Conservation (phyloP, 2,888 invertebrate genomes). For the Callosobruchus maculatus region DNA sequence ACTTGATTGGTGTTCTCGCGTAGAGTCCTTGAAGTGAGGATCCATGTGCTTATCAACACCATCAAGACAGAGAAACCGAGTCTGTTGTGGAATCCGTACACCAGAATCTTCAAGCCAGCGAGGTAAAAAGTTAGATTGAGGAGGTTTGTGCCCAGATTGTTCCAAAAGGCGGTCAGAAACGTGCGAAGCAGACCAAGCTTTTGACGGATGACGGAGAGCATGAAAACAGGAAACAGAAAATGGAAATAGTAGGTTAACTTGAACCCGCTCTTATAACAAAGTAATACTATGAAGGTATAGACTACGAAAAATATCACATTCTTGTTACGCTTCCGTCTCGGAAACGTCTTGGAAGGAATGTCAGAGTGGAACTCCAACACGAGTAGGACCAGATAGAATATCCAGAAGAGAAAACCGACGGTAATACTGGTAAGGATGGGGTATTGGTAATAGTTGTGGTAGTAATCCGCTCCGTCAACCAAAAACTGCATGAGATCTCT, state of each 20-base stretch:
- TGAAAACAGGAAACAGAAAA: constrained; percentile 32
- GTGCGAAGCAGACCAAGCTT: constrained; percentile 2
- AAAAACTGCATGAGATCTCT: constrained; percentile 19
- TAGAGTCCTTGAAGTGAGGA: constrained; percentile 22
- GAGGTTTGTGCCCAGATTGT: background rate
- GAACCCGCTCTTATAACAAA: constrained; percentile 26
- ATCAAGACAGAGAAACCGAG: constrained; percentile 27
- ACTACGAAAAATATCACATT: background rate
- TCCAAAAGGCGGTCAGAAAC: background rate
- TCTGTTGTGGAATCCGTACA: constrained; percentile 39
- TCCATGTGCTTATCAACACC: constrained; percentile 29
- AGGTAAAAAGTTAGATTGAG: constrained; percentile 40
- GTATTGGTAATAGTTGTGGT: constrained; percentile 35
- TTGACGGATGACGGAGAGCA: constrained; percentile 16
- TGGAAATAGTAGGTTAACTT: constrained; percentile 32
- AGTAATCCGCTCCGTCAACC: constrained; percentile 33
- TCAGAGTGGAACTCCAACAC: constrained; percentile 9
- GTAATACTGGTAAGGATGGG: constrained; percentile 30
- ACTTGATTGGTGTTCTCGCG: constrained; percentile 16
- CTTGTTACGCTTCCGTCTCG: background rate
- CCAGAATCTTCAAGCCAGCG: constrained; percentile 56
- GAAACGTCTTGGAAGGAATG: background rate
- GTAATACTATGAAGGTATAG: constrained; percentile 5
- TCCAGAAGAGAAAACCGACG: constrained; percentile 33
- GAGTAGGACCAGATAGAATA: constrained; percentile 23